phyloP scores from a whole-genome alignment of 2,797 vertebrate genomes.

The Ambastaia sidthimunki region DNA sequence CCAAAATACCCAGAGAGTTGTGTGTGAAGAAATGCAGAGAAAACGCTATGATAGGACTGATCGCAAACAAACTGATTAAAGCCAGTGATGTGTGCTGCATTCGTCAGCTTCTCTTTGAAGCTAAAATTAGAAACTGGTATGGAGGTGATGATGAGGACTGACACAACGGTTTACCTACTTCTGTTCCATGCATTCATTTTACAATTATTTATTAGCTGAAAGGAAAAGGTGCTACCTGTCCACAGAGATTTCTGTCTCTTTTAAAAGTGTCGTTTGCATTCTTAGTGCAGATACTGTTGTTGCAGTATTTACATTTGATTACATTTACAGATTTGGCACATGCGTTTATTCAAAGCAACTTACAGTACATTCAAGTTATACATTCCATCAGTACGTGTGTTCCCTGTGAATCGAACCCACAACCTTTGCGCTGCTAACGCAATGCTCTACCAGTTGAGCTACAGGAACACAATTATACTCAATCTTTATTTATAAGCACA shows the following conservation, averaged over 20 bases:
- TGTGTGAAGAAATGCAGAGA: background rate
- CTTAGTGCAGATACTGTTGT: background rate
- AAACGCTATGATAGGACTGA: too few species aligned
- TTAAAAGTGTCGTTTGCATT: background rate
- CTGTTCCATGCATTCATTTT: background rate
- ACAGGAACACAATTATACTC: too few species aligned
- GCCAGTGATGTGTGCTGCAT: background rate
- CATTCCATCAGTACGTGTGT: too few species aligned
- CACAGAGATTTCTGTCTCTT: background rate
- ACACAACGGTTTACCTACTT: constrained; percentile 5
- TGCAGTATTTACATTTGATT: background rate
- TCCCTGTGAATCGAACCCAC: too few species aligned
- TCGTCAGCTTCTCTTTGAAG: background rate
- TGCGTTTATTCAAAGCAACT: too few species aligned
- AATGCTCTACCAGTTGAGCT: too few species aligned
- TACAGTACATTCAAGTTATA: too few species aligned
- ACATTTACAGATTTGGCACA: too few species aligned
- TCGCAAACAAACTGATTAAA: constrained; percentile 11
- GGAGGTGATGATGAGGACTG: background rate
- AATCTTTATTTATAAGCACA: too few species aligned
- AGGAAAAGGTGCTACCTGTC: background rate
- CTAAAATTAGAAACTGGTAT: background rate
- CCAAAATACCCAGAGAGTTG: too few species aligned
- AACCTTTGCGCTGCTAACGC: too few species aligned
- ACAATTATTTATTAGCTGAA: background rate